phyloP scores from a whole-genome alignment of 2,888 invertebrate species.

The Drosophila sordidula region DNA sequence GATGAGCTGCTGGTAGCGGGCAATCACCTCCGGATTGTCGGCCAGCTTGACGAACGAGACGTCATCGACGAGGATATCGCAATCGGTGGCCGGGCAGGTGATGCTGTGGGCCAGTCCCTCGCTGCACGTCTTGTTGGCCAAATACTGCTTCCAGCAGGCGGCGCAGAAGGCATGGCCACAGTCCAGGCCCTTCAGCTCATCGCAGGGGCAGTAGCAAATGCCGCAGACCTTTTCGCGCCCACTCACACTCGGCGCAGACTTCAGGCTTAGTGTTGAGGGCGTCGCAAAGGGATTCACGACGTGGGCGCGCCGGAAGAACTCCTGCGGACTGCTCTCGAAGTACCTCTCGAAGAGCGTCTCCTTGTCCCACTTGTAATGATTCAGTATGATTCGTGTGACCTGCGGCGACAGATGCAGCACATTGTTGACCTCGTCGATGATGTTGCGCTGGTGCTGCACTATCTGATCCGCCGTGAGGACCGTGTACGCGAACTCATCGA shows the following conservation, averaged over 20 bases:
- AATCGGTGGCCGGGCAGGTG: conserved; percentile 97
- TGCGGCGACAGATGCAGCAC: conserved; percentile 96
- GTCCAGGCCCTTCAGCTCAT: conserved; percentile 97
- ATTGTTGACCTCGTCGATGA: conserved; percentile 97
- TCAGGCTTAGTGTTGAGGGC: conserved; percentile 87
- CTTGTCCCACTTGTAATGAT: conserved; percentile 99
- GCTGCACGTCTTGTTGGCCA: conserved; percentile 98
- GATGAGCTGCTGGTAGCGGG: conserved; percentile 98
- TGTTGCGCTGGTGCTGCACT: conserved; percentile 98
- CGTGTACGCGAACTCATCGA: conserved; percentile 96
- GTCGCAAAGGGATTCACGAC: conserved; percentile 96
- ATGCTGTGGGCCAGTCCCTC: conserved; percentile 98
- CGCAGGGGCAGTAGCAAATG: conserved; percentile 93
- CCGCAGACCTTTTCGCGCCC: conserved; percentile 92
- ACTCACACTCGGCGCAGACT: conserved; percentile 9
- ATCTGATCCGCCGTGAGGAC: conserved; percentile 98
- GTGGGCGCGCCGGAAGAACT: conserved; percentile 96
- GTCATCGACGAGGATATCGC: conserved; percentile 98
- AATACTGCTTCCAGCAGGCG: conserved; percentile 98
- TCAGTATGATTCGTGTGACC: conserved; percentile 96
- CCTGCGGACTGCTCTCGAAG: conserved; percentile 97
- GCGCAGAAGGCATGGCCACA: conserved; percentile 98
- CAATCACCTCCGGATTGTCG: conserved; percentile 93
- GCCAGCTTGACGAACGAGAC: conserved; percentile 96
- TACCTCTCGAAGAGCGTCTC: conserved; percentile 98